Evolutionary conservation across 2,113 vertebrate species (phyloP), one percentile per base, ranked within the genome.

Genomic region (Phycodurus eques): DNA sequence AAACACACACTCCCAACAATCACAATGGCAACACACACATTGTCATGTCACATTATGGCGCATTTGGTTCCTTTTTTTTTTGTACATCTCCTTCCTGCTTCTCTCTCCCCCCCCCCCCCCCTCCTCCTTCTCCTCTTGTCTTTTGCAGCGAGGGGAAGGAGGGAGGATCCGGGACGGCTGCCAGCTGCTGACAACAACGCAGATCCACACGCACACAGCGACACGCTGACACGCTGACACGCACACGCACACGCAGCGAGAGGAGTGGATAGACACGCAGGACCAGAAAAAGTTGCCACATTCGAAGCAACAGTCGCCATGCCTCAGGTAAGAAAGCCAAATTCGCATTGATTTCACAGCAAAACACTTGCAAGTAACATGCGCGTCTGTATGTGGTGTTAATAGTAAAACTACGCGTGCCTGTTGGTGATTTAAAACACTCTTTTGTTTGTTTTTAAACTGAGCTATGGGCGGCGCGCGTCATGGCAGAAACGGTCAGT

Each of bases 151-250:
- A 49, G 43, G 8, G 2, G 2, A 63, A 27, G 67, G 88, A 80
- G 89, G 91, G 92, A 91, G 91, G 88, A 89, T 88, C 88, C 80
- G 67, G 89, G 89, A 90, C 60, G 67, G 35, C 47, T 73, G 91
- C 88, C 91, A 91, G 88, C 67, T 83, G 78, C 80, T 90, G 90
- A 89, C 89, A 92, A 46, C n/a, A 66, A 66, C 44, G 22, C 64
- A 47, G n/a, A 64, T 44, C 39, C 10, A n/a, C 62, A 27, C 64
- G 17, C 27, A 60, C 27, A 33, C 57, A 27, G 9, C 3, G 13
- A 57, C n/a, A 27, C 27, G 27, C 27, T 27, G 27, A 84, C 72
- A 76, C 75, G n/a, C 78, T 79, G 80, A 89, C 27, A 27, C 27
- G 27, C 10, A n/a, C 62, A 27, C 64, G 15, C 78, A 70, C 67